Percentiles rank a stretch among this genome's conserved stretches.
phyloP scores from a whole-genome alignment of 2,888 invertebrate species.

The Abrostola tripartita region DNA sequence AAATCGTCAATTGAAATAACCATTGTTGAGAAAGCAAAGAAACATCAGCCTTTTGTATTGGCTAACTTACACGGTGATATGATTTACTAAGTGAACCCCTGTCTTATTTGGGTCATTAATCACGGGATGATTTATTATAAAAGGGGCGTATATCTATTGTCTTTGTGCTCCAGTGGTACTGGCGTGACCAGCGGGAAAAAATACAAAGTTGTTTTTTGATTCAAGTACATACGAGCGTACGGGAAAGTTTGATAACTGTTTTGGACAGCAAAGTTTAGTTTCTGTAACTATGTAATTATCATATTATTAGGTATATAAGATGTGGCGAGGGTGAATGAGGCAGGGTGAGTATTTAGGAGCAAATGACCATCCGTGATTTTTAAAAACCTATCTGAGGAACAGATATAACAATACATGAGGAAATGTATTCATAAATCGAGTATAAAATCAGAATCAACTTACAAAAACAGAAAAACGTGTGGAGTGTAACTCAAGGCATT shows the following conservation, averaged over 20 bases:
- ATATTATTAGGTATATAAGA: no score
- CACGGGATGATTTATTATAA: slow-evolving; percentile 80
- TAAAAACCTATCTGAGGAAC: neutral
- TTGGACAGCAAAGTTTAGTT: slow-evolving; percentile 30
- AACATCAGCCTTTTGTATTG: slow-evolving; percentile 51
- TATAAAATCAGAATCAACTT: neutral
- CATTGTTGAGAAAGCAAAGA: slow-evolving; percentile 50
- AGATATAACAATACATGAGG: neutral
- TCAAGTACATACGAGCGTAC: slow-evolving; percentile 30
- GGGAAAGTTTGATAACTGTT: slow-evolving; percentile 41
- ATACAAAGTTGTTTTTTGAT: slow-evolving; percentile 41
- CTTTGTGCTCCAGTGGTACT: slow-evolving; percentile 43
- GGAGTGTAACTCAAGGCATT: slow-evolving; percentile 6
- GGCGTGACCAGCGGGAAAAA: slow-evolving; percentile 47
- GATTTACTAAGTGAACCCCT: slow-evolving; percentile 64
- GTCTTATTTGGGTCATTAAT: slow-evolving; percentile 79
- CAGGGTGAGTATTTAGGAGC: no score
- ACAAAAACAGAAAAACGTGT: neutral
- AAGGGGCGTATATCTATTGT: slow-evolving; percentile 68
- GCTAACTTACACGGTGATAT: slow-evolving; percentile 55
- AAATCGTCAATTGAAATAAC: slow-evolving; percentile 40
- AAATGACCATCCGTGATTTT: no score
- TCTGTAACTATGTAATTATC: slow-evolving; percentile 19
- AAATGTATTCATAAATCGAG: neutral
- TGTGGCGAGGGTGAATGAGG: no score